A percentile compares a stretch with the other conserved stretches of the same genome.
These are phyloP conservation scores for Epistrophe grossulariae DNA, from an alignment of 2,888 invertebrate species.

Conservation along the genomic window DNA sequence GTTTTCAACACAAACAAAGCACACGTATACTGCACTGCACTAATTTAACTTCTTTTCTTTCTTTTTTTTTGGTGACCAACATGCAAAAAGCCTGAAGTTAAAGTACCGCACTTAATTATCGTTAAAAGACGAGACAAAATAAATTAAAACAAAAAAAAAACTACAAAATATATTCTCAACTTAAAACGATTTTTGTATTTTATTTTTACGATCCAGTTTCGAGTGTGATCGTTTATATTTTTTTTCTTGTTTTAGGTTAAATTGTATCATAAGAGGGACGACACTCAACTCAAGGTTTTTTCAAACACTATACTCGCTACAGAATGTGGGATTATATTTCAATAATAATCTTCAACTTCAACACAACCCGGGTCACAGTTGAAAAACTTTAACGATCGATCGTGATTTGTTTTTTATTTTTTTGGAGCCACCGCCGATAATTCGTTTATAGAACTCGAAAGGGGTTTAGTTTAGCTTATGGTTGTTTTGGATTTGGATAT, in stretches of 20 bases:
- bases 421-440: slow-evolving; percentile 36
- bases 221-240: slow-evolving; percentile 68
- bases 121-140: slow-evolving; percentile 19
- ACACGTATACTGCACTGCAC: slow-evolving; percentile 13
- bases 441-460: slow-evolving; percentile 21
- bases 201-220: slow-evolving; percentile 74
- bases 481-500: neutral
- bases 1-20: slow-evolving; percentile 12
- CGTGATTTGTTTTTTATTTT: slow-evolving; percentile 29
- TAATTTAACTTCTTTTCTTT: slow-evolving; percentile 53
- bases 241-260: slow-evolving; percentile 6
- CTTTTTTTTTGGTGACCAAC: slow-evolving; percentile 20
- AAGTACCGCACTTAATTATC: slow-evolving; percentile 57
- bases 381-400: slow-evolving; percentile 61
- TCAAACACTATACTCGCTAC: slow-evolving; percentile 3
- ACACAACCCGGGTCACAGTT: slow-evolving; percentile 5
- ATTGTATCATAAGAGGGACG: slow-evolving; percentile 52
- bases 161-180: slow-evolving; percentile 46
- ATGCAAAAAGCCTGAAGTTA: slow-evolving; percentile 65
- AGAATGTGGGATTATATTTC: slow-evolving; percentile 60
- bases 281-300: slow-evolving; percentile 42
- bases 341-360: slow-evolving; percentile 19
- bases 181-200: slow-evolving; percentile 28
- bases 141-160: slow-evolving; percentile 35
- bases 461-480: slow-evolving; percentile 15